Base-by-base conservation (phyloP, 2,888 invertebrate genomes). In the Ichneumoninae sp. region DNA sequence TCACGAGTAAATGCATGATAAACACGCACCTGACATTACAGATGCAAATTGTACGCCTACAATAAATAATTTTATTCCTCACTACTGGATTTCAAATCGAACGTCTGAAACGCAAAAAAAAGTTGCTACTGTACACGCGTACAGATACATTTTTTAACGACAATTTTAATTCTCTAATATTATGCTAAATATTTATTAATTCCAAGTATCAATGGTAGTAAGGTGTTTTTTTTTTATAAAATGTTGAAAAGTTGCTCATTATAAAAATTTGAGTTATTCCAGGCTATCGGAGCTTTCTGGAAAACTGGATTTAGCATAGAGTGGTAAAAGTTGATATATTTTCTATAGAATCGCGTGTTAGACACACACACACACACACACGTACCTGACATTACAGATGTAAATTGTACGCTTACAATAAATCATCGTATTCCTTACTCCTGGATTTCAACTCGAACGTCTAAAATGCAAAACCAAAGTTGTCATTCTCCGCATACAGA, bases 281-380 rank as follows among this genome's bases (percentile, higher is more conserved):
- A 44, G 44, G 13, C 44, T 44, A 13, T 13, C 44, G n/a, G 1
- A 19, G 22, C 33, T 19, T 71, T 54, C 54, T 13, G 54, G 7
- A 54, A 54, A 36, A 33, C 22, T 10, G 19, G 22, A 22, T 54
- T 54, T 3, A 10, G 22, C 54, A 13, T 57, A 22, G 36, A 72
- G 40, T 57, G 71, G 44, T 44, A 57, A 71, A 71, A 71, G 54
- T 71, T 13, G 26, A 44, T 60, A 10, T 30, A 8, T 72, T 85
- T 77, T 79, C 40, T 44, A 13, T 10, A 10, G 1, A 57, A 13
- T 22, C 26, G 26, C 57, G 26, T 57, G 0, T 44, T 44, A 13
- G 44, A 44, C 0, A 0, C 8, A 22, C 26, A 22, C 19, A 19
- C 19, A 19, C 19, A 19, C 22, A 19, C 10, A 22, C 22, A 22